Evolutionary conservation across 30 jellyfish, hydroid and myxozoan species (phyloP), one percentile per base, ranked within the genome.

Genomic region (Nemopilema nomurai): DNA sequence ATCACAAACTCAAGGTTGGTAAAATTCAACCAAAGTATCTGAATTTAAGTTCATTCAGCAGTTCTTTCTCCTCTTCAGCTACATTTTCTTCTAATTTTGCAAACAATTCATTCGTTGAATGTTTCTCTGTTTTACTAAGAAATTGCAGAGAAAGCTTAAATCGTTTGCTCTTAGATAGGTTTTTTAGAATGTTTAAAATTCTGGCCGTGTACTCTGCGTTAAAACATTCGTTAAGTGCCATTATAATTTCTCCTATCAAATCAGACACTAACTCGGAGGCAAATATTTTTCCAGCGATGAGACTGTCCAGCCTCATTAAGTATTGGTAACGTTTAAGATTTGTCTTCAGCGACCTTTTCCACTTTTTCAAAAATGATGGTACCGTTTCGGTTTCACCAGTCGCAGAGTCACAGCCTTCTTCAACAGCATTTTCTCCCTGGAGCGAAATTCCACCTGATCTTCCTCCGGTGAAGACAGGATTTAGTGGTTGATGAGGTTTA

Each of bases 221-320:
- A 49, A 86, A 76, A 52, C 77, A 49, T 1, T 33, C 74, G 49
- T 87, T 30, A 50, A 92, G 68, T 16, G 77, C 83, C 8, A 49
- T 64, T 8, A 92, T 52, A 4, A 87, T 57, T 52, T 68, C 88
- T 31, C 93, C 98, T 0, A 92, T 71, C 27, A 81, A 66, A 49
- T 81, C 71, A 26, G 85, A 90, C n/a, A 89, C 83, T 3, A 74
- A 77, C 53, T 92, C 96, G 8, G 87, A 76, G 16, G 79, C 30
- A 27, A 92, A 68, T 18, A 92, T 63, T 24, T 63, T 68, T 1
- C 50, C 81, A n/a, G 70, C 24, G 9, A 8, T 26, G 18, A 49
- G 69, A 26, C 31, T 62, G 28, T 69, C 72, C 33, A 81, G 24
- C 0, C 25, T 32, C 28, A 82, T 32, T 20, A 92, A 23, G 22